Evolutionary conservation across 2,797 vertebrate species (phyloP), one percentile per base, ranked within the genome.

Genomic region (Acridotheres tristis): DNA sequence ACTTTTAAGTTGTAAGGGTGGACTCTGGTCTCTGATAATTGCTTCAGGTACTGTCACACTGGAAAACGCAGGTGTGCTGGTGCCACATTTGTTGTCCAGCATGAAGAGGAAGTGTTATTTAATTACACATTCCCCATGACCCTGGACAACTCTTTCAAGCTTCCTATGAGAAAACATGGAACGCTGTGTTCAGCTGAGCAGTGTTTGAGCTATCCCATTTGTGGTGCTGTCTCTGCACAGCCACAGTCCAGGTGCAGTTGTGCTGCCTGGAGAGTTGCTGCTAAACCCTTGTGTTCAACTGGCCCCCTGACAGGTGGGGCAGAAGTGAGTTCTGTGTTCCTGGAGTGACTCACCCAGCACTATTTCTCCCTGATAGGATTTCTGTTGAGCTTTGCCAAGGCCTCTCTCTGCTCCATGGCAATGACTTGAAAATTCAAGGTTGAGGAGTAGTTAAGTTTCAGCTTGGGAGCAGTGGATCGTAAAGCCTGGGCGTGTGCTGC

Each of bases 401-500:
- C 38, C 73, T 25, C 29, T 25, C 29, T 58, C 76, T 66, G 83
- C 53, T 74, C 55, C 19, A 5, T 66, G 47, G 79, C 23, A 40
- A 27, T 29, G 88, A 50, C 47, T 71, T 65, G 79, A 66, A 79
- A 75, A 85, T 88, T 95, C 83, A 55, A 76, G 94, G 90, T 17
- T 90, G 85, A 38, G 13, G n/a, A 47, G 79, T 30, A 27, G 94
- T 95, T 93, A 74, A 91, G 65, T 76, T 85, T 62, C 88, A 81
- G 48, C 73, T 81, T 23, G 78, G 77, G 83, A 89, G 16, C 42
- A 7, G 78, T 16, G 10, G 47, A 32, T 89, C 57, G 32, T 75
- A 66, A 89, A 79, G 55, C 51, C 22, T 94, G 96, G 96, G 95
- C 5, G 96, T 97, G 90, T 91, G 75, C 77, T 91, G 16, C 84